A percentile compares a stretch with the other conserved stretches of the same genome.
These are phyloP conservation scores for Leptatherina wallacei DNA, from an alignment of 2,797 vertebrate species.

Conservation along the genomic window DNA sequence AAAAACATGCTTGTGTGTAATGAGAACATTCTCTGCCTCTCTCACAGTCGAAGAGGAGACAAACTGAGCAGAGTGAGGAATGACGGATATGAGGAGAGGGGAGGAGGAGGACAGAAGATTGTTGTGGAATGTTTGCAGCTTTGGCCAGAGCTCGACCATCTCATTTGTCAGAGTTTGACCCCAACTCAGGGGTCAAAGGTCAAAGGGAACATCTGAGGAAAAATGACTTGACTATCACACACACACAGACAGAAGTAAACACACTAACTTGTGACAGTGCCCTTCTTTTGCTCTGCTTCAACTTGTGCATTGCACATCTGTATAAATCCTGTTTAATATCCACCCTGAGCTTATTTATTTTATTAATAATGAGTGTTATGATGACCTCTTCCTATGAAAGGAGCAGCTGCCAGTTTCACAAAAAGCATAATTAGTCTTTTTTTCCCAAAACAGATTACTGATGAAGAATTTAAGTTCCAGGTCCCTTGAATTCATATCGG, in stretches of 20 bases:
- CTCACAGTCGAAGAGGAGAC: slow-evolving; percentile 35
- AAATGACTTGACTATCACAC: slow-evolving; percentile 56
- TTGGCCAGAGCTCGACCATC: slow-evolving; percentile 68
- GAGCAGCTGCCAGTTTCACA: slow-evolving; percentile 48
- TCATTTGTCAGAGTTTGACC: slow-evolving; percentile 82
- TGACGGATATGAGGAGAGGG: slow-evolving; percentile 58
- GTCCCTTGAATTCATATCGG: slow-evolving; percentile 35
- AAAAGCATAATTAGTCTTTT: slow-evolving; percentile 37
- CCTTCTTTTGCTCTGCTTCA: slow-evolving; percentile 37
- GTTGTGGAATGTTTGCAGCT: slow-evolving; percentile 81
- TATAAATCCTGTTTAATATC: slow-evolving; percentile 62
- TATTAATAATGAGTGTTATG: slow-evolving; percentile 57
- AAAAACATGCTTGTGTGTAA: slow-evolving; percentile 56
- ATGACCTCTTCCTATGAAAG: slow-evolving; percentile 56
- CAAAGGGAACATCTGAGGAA: slow-evolving; percentile 71
- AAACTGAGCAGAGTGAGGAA: slow-evolving; percentile 56
- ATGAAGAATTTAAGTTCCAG: slow-evolving; percentile 44
- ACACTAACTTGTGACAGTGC: slow-evolving; percentile 55
- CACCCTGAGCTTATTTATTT: slow-evolving; percentile 51
- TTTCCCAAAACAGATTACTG: slow-evolving; percentile 43
- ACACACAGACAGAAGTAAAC: slow-evolving; percentile 32
- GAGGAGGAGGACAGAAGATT: slow-evolving; percentile 69
- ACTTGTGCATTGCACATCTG: slow-evolving; percentile 41
- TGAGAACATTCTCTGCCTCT: slow-evolving; percentile 56
- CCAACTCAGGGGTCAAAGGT: slow-evolving; percentile 66